Base-by-base conservation (phyloP, 2,113 vertebrate genomes). In the Lophius piscatorius region DNA sequence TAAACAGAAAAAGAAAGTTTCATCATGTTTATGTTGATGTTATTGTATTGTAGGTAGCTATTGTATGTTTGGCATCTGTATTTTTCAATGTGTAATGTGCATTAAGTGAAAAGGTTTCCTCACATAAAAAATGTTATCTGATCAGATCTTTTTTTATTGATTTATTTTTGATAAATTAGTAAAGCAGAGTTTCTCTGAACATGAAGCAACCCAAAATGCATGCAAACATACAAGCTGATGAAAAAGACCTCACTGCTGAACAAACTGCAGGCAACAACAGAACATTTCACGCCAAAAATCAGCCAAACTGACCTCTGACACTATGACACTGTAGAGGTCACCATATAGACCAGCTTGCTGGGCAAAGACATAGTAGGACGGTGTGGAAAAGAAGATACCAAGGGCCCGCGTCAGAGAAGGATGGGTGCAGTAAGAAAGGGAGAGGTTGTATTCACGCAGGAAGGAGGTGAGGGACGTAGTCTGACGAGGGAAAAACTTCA, bases 381-480 rank as follows among this genome's bases (percentile, higher is more conserved):
- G 78, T 0, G 92, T 96, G 73, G 94, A 94, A 55, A 94, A 95
- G 78, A 94, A 94, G n/a, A 92, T 87, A 6, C 91, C 93, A 26
- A 94, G 86, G 1, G 94, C 94, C 1, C 86, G 83, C 1, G 95
- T 92, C 66, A 96, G 91, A 28, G 92, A 92, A 0, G 93, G 91
- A 1, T 96, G 95, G 0, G 92, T 89, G 24, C 94, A 95, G 60
- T 94, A 94, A 0, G 92, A 94, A 18, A 94, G 90, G 1, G 94
- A 93, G 20, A 97, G 90, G 9, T 94, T 94, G 72, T 96, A 96
- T 82, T 97, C 95, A 11, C 94, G 85, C 68, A 97, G 88, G 78
- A 97, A 97, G 0, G 92, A 91, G 40, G 78, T 63, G 9, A 91
- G 90, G 1, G 87, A 82, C 1, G 94, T 95, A 0, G 82, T 87